Conservation (phyloP, 2,888 invertebrate genomes). For the Conops quadrifasciatus region DNA sequence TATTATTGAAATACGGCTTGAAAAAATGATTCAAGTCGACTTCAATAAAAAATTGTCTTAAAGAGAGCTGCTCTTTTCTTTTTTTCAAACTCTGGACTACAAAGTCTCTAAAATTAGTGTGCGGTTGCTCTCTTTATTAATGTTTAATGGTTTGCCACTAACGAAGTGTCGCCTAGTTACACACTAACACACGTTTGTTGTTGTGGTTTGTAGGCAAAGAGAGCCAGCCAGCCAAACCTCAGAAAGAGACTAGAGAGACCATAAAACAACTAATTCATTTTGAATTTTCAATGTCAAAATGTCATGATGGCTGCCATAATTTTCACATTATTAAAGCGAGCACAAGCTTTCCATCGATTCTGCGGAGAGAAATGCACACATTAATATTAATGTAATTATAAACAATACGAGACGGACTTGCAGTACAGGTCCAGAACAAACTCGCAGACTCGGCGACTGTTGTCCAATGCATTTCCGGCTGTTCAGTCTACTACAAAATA, state of each 20-base stretch:
- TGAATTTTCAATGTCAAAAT: neutral
- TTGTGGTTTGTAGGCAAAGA: too few relatives aligned
- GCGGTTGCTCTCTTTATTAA: too few relatives aligned
- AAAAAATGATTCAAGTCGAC: too few relatives aligned
- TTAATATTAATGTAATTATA: conserved; percentile 20
- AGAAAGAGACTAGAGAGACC: neutral
- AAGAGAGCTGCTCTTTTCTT: too few relatives aligned
- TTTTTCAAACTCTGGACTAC: too few relatives aligned
- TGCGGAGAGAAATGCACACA: conserved; percentile 2
- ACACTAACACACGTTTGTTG: too few relatives aligned
- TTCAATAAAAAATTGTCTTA: too few relatives aligned
- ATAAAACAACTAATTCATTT: neutral
- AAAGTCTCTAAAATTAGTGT: too few relatives aligned
- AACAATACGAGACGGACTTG: neutral
- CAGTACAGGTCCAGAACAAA: neutral
- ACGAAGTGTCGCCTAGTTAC: too few relatives aligned
- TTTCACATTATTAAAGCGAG: conserved; percentile 8
- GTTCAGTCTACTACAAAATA: conserved; percentile 16
- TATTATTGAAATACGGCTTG: too few relatives aligned
- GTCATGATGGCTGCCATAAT: conserved; percentile 5
- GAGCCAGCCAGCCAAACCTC: too few relatives aligned
- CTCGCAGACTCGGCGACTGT: neutral
- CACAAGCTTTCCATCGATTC: conserved; percentile 1
- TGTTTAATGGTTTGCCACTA: too few relatives aligned
- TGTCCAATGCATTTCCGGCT: conserved; percentile 4